Percentiles rank a stretch among this genome's conserved stretches.
Conservation (phyloP, 2,113 vertebrate genomes). For the Melierax canorus region DNA sequence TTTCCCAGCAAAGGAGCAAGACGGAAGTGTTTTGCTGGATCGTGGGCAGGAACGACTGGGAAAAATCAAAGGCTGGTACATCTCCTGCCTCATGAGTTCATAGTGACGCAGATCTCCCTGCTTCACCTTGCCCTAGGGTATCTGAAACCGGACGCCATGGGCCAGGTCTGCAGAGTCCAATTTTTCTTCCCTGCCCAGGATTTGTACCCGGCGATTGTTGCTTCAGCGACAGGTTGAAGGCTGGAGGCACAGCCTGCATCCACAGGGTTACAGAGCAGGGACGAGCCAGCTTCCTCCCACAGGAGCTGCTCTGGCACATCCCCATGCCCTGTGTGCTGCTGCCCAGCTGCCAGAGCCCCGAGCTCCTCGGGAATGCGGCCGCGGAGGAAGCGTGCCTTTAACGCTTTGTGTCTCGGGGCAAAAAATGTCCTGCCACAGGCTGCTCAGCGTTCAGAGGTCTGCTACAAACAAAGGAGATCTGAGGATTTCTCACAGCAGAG, state of each 20-base stretch:
- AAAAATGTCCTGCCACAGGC: not conserved
- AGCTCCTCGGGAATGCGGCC: not conserved
- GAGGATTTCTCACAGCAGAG: conserved; percentile 1
- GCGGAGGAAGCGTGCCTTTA: not conserved
- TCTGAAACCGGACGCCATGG: not conserved
- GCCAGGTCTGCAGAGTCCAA: not conserved
- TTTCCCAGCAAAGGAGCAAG: not conserved
- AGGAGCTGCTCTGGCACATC: conserved; percentile 36
- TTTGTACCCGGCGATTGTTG: not conserved
- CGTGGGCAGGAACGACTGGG: not conserved
- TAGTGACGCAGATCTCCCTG: not conserved
- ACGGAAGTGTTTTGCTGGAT: not conserved
- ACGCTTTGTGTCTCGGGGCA: not conserved
- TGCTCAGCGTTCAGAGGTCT: not conserved
- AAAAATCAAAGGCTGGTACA: not conserved
- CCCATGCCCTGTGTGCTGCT: conserved; percentile 7
- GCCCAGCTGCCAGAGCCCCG: not conserved
- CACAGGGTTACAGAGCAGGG: not conserved
- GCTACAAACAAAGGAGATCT: not conserved
- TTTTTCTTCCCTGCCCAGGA: not conserved
- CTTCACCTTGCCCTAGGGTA: not conserved
- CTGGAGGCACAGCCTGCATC: not conserved
- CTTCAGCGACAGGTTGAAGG: not conserved
- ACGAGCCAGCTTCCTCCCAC: conserved; percentile 24
- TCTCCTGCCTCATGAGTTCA: not conserved